Conservation (phyloP, 2,113 vertebrate genomes). For the Chloroceryle aenea region DNA sequence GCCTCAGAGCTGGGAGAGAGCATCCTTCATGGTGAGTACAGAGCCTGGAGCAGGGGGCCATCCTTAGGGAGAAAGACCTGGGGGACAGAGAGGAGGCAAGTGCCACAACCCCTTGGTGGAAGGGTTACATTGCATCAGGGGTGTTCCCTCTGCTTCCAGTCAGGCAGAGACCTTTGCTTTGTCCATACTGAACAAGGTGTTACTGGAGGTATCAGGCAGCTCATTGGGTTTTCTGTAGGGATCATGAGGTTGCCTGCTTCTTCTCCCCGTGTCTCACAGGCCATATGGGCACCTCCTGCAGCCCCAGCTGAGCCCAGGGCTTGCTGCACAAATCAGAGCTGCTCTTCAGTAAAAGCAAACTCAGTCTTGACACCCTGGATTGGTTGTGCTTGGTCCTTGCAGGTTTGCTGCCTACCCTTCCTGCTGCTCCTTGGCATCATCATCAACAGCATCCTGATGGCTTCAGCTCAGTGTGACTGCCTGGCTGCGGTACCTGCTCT, state of each 20-base stretch:
- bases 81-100: not conserved
- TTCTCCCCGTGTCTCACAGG: accelerated
- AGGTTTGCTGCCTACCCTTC: slow-evolving; percentile 86
- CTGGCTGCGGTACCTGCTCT: slow-evolving; percentile 84
- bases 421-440: slow-evolving; percentile 81
- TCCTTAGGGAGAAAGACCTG: not conserved
- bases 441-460: slow-evolving; percentile 83
- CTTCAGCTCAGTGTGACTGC: slow-evolving; percentile 74
- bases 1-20: slow-evolving; percentile 79
- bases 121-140: accelerated
- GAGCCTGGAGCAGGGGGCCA: accelerated
- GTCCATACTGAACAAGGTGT: not conserved
- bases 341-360: not conserved
- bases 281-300: not conserved
- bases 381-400: not conserved
- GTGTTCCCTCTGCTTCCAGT: not conserved
- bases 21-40: slow-evolving; percentile 83
- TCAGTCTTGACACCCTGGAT: not conserved
- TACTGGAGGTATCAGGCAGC: not conserved
- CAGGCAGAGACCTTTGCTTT: not conserved
- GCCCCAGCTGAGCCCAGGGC: not conserved
- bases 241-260: not conserved
- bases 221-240: not conserved
- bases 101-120: not conserved
- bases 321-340: not conserved